Evolutionary conservation across 2,797 vertebrate genomes (phyloP).

Genomic region (Epinephelus coioides): DNA sequence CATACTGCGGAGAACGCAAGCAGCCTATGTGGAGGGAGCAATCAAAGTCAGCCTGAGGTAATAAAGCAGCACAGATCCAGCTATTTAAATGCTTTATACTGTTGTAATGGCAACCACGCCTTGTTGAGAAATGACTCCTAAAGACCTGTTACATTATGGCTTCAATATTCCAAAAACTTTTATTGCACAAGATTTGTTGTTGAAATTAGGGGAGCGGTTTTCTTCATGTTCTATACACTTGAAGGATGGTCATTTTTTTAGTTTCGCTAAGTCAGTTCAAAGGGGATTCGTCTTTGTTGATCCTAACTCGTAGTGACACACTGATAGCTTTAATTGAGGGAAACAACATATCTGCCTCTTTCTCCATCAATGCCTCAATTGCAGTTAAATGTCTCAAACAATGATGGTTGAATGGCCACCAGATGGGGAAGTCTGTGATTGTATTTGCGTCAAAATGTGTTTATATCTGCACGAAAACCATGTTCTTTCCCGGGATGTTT

Average conservation of each 20-base stretch:
- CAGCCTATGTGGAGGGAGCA: slow-evolving; percentile 27
- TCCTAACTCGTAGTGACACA: slow-evolving; percentile 14
- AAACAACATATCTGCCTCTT: slow-evolving; percentile 40
- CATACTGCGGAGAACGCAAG: slow-evolving; percentile 20
- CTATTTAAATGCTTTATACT: slow-evolving; percentile 42
- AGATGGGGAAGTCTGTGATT: slow-evolving; percentile 48
- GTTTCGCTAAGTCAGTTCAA: background rate
- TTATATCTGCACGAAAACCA: slow-evolving; percentile 27
- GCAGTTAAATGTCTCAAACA: slow-evolving; percentile 33
- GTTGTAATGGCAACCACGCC: slow-evolving; percentile 36
- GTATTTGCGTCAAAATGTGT: slow-evolving; percentile 39
- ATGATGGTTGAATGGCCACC: slow-evolving; percentile 47
- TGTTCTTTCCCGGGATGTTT: slow-evolving; percentile 26
- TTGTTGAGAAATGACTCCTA: slow-evolving; percentile 42
- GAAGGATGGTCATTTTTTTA: background rate
- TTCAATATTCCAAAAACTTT: background rate
- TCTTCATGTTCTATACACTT: background rate
- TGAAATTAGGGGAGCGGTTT: slow-evolving; percentile 6
- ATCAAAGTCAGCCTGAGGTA: slow-evolving; percentile 45
- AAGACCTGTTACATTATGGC: slow-evolving; percentile 5
- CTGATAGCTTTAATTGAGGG: slow-evolving; percentile 28
- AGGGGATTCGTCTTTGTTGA: background rate
- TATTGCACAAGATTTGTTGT: slow-evolving; percentile 1
- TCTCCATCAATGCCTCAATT: slow-evolving; percentile 33
- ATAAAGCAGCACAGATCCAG: slow-evolving; percentile 53